phyloP scores from a whole-genome alignment of 2,888 invertebrate genomes.

The Xestobium rufovillosum region DNA sequence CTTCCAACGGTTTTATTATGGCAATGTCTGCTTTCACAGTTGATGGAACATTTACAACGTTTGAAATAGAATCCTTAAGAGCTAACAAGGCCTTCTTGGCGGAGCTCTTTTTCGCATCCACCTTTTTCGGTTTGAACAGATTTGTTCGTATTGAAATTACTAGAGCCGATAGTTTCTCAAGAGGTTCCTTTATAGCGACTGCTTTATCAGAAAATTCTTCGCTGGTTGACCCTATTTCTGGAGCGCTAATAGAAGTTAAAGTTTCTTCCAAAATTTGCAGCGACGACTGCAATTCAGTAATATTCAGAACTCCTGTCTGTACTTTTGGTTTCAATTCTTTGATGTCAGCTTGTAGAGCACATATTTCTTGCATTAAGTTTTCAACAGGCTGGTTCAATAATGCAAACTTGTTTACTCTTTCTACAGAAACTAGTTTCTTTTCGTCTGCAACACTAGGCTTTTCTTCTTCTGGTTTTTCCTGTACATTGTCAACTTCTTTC shows the following conservation, averaged over 20 bases:
- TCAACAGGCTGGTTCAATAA: neutral
- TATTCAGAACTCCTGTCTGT: slow-evolving; percentile 5
- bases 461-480: slow-evolving; percentile 4
- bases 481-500: slow-evolving; percentile 4
- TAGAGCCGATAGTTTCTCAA: slow-evolving; percentile 10
- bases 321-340: slow-evolving; percentile 1
- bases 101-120: neutral
- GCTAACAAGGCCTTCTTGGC: neutral
- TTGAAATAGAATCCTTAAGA: neutral
- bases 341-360: neutral
- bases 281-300: no score
- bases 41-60: no score
- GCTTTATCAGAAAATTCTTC: no score
- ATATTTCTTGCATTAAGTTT: no score
- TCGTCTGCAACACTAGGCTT: neutral
- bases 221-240: neutral
- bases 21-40: neutral
- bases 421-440: no score
- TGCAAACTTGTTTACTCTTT: slow-evolving; percentile 3
- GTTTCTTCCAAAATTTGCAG: no score
- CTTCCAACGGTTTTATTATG: slow-evolving; percentile 5
- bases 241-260: neutral
- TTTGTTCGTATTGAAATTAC: slow-evolving; percentile 4
- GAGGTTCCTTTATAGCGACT: no score
- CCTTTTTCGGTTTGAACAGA: slow-evolving; percentile 2